These are phyloP conservation scores for Pelmatolapia mariae DNA, from an alignment of 2,113 vertebrate species.

Conservation along the genomic window DNA sequence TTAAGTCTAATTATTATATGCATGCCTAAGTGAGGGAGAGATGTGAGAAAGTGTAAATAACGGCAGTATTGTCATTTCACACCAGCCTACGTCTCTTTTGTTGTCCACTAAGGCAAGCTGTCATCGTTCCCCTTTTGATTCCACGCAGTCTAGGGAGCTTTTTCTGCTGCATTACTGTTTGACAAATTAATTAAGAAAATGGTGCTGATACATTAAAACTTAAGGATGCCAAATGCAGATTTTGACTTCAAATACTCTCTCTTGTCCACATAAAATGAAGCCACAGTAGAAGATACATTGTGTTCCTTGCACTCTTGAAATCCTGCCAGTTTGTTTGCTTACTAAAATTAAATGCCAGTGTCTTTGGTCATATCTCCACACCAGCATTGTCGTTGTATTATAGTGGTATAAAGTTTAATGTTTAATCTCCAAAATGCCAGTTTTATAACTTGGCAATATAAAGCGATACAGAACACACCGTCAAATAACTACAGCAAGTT, in stretches of 20 bases:
- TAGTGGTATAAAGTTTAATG: not conserved
- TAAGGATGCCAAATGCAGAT: not conserved
- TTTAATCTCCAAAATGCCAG: not conserved
- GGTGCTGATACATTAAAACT: not conserved
- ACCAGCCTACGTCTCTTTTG: conserved; percentile 50
- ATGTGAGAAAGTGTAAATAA: conserved; percentile 45
- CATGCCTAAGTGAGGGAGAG: conserved; percentile 1
- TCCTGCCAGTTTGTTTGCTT: not conserved
- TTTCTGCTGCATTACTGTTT: conserved; percentile 13
- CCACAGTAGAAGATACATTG: not conserved
- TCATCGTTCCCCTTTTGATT: conserved; percentile 14
- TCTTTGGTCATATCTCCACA: not conserved
- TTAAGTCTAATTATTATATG: conserved; percentile 9
- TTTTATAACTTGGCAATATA: not conserved
- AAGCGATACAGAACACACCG: not conserved
- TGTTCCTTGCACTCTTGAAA: not conserved
- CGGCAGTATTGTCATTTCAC: conserved; percentile 46
- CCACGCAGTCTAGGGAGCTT: conserved; percentile 13
- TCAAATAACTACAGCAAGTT: not conserved
- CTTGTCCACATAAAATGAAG: not conserved
- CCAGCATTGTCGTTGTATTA: not conserved
- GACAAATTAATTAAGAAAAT: not conserved
- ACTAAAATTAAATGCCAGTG: not conserved
- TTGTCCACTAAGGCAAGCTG: conserved; percentile 38
- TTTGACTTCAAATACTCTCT: not conserved